A percentile compares a stretch with the other conserved stretches of the same genome.
Conservation (phyloP, 2,888 invertebrate species). For the Tenthredo mesomela region DNA sequence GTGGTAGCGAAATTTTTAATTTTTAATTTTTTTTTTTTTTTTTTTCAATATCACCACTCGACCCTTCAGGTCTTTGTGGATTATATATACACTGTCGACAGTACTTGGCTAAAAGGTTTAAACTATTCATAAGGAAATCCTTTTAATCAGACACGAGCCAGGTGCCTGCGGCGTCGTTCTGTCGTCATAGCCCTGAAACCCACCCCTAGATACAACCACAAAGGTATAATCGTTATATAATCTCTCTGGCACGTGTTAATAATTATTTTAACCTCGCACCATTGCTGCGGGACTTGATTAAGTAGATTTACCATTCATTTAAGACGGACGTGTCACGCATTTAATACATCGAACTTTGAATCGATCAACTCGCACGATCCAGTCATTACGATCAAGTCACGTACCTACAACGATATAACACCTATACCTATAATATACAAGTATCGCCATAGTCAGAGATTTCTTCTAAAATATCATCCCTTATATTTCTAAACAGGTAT, state of each 20-base stretch:
- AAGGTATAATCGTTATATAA: background rate
- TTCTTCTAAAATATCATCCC: background rate
- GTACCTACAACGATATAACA: background rate
- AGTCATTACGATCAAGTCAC: background rate
- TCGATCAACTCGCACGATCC: background rate
- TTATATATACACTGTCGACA: constrained; percentile 6
- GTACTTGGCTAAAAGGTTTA: constrained; percentile 8
- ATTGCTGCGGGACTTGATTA: background rate
- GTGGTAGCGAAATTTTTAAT: too few species aligned
- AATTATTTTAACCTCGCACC: constrained; percentile 6
- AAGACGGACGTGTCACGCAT: background rate
- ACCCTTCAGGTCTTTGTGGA: background rate
- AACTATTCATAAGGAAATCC: constrained; percentile 35
- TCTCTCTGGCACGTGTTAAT: constrained; percentile 19
- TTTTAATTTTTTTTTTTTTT: background rate
- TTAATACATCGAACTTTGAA: background rate
- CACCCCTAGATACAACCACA: background rate
- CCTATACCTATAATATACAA: background rate
- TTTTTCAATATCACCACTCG: background rate
- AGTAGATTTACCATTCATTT: background rate
- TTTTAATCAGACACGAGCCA: constrained; percentile 15
- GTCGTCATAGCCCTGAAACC: background rate
- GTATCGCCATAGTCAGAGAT: background rate
- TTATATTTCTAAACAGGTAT: too few species aligned
- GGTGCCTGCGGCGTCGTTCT: background rate